Percentiles rank a stretch among this genome's conserved stretches.
Conservation (phyloP, 2,797 vertebrate species). For the Prionace glauca region DNA sequence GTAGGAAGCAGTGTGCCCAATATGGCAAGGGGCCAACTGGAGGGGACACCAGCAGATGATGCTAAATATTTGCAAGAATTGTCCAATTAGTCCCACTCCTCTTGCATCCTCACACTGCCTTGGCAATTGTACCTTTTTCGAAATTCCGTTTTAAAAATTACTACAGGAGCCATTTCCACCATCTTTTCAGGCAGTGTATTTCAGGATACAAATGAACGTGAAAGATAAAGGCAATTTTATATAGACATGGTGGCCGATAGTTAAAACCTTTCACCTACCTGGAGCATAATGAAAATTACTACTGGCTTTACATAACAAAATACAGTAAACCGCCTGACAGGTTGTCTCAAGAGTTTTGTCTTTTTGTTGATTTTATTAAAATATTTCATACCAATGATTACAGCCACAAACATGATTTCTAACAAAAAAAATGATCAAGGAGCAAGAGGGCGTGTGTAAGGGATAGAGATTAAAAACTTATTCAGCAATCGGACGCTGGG, state of each 20-base stretch:
- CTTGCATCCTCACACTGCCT: background rate
- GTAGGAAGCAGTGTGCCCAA: too few relatives aligned
- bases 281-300: background rate
- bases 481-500: conserved; percentile 37
- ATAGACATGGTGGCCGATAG: background rate
- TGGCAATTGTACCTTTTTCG: background rate
- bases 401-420: conserved; percentile 83
- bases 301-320: background rate
- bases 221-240: background rate
- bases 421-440: conserved; percentile 61
- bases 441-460: conserved; percentile 67
- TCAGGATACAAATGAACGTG: background rate
- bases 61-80: too few relatives aligned
- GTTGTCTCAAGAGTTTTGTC: background rate
- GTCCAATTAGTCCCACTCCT: background rate
- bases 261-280: background rate
- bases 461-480: conserved; percentile 49
- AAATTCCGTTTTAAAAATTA: background rate
- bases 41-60: background rate
- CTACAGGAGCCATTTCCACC: background rate
- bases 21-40: too few relatives aligned
- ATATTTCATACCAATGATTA: conserved; percentile 66
- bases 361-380: conserved; percentile 39
- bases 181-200: background rate
- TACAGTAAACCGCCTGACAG: background rate